Evolutionary conservation across 1,140 invertebrate species (phyloP).

Genomic region (Drosophila sulfurigaster): DNA sequence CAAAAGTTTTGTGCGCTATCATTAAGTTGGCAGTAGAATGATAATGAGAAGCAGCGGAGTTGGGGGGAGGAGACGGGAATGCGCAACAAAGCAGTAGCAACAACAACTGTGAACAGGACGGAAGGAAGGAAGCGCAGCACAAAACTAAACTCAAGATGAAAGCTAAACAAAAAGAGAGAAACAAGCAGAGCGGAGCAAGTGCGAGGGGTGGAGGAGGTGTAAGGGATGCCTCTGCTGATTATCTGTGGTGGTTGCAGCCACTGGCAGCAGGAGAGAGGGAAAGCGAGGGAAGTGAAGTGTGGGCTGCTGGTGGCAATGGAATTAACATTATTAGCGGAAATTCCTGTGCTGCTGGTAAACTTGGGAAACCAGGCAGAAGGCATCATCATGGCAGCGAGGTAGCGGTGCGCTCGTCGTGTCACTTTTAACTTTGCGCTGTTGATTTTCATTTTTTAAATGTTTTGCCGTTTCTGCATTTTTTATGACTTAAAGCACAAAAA

Average conservation of each 20-base stretch:
- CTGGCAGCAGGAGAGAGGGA: background rate
- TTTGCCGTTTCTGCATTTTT: slow-evolving; percentile 50
- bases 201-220: background rate
- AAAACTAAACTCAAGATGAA: slow-evolving; percentile 81
- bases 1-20: slow-evolving; percentile 60
- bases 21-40: slow-evolving; percentile 52
- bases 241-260: slow-evolving; percentile 55
- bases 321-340: slow-evolving; percentile 83
- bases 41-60: slow-evolving; percentile 23
- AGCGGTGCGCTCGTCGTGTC: slow-evolving; percentile 27
- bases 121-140: slow-evolving; percentile 58
- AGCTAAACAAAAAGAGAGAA: slow-evolving; percentile 68
- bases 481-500: slow-evolving; percentile 26
- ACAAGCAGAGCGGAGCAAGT: no score
- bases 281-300: background rate
- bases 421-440: slow-evolving; percentile 67
- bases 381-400: background rate
- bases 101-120: slow-evolving; percentile 20
- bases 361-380: background rate
- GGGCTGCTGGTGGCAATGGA: slow-evolving; percentile 68
- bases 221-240: slow-evolving; percentile 49
- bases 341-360: slow-evolving; percentile 46
- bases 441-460: slow-evolving; percentile 65
- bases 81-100: slow-evolving; percentile 44
- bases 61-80: slow-evolving; percentile 13